Evolutionary conservation across 2,888 invertebrate genomes (phyloP).

Genomic region (Lamellibrachia columna): DNA sequence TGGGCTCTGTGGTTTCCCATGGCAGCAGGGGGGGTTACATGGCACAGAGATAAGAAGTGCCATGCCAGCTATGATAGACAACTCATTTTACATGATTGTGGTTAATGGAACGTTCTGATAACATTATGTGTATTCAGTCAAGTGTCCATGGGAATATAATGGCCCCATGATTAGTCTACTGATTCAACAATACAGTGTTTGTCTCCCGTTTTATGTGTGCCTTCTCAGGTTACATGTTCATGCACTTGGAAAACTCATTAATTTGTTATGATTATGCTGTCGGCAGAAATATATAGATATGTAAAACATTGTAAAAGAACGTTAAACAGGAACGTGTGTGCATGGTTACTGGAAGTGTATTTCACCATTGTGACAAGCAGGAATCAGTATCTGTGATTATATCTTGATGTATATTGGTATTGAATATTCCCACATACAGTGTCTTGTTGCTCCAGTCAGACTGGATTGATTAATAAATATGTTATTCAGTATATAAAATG

Average conservation of each 20-base stretch:
- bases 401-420: neutral
- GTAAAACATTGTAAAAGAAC: conserved; percentile 4
- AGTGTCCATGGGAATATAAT: neutral
- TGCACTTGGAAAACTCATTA: neutral
- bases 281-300: neutral
- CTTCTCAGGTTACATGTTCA: neutral
- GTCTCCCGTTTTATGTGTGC: neutral
- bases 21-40: neutral
- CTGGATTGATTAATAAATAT: neutral
- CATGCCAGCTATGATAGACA: neutral
- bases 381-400: neutral
- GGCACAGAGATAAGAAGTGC: neutral
- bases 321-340: neutral
- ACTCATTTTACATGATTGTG: neutral
- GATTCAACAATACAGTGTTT: neutral
- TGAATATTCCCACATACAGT: neutral
- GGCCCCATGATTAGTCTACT: neutral
- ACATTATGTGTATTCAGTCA: neutral
- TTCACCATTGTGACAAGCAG: neutral
- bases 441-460: neutral
- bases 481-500: neutral
- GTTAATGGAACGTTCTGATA: neutral
- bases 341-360: neutral
- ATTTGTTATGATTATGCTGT: neutral
- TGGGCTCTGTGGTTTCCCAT: neutral